Percentiles rank a stretch among this genome's conserved stretches.
phyloP scores from a whole-genome alignment of 2,113 vertebrate genomes.

The Tenebrosternarchus preto region DNA sequence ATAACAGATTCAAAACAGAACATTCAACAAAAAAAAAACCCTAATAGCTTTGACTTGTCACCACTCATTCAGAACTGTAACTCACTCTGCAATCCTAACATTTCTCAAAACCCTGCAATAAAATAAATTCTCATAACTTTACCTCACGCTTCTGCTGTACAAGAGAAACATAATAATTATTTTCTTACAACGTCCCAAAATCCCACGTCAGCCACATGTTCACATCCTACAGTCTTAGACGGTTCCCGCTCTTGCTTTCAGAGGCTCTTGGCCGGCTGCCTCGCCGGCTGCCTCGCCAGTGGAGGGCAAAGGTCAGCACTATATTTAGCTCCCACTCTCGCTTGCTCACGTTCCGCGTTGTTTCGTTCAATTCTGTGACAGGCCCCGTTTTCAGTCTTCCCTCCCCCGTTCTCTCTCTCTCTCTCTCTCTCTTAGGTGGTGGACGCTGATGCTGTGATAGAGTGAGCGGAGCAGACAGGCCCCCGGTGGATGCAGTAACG shows the following conservation, averaged over 20 bases:
- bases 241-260: too few relatives aligned
- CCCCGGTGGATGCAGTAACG: conserved; percentile 80
- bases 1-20: neutral
- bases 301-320: neutral
- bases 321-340: conserved; percentile 27
- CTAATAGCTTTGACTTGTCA: conserved; percentile 19
- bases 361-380: conserved; percentile 30
- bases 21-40: neutral
- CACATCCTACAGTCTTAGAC: too few relatives aligned
- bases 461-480: conserved; percentile 67
- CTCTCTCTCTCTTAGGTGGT: conserved; percentile 64
- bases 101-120: neutral
- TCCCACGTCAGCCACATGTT: too few relatives aligned
- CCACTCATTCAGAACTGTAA: neutral
- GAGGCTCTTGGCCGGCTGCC: too few relatives aligned
- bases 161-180: too few relatives aligned
- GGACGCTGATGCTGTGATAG: conserved; percentile 80
- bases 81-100: neutral
- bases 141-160: too few relatives aligned
- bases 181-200: too few relatives aligned
- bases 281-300: too few relatives aligned
- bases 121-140: neutral
- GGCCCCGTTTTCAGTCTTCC: conserved; percentile 23
- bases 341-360: neutral
- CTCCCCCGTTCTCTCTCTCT: too few relatives aligned